These are phyloP conservation scores for Crepidodera aurea DNA, from an alignment of 2,888 invertebrate genomes.

Conservation along the genomic window DNA sequence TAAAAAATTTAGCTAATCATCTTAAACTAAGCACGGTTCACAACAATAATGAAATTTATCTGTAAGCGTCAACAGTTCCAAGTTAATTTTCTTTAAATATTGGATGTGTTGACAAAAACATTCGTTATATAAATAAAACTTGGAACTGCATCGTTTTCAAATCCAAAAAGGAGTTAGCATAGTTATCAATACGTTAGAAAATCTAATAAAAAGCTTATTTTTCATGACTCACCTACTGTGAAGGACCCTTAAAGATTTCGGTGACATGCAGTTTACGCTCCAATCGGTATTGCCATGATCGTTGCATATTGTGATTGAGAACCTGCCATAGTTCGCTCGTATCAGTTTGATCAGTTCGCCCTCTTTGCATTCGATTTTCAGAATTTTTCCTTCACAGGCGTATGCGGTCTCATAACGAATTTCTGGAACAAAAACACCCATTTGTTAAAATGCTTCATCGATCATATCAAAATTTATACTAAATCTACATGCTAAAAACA, in stretches of 20 bases:
- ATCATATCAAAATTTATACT: not conserved
- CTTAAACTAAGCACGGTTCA: too few relatives aligned
- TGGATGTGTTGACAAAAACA: too few relatives aligned
- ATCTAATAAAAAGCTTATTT: not conserved
- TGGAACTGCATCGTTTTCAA: not conserved
- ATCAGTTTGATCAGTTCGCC: constrained; percentile 91
- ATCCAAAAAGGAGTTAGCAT: too few relatives aligned
- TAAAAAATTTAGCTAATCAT: too few relatives aligned
- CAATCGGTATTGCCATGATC: constrained; percentile 96
- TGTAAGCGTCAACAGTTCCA: too few relatives aligned
- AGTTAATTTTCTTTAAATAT: too few relatives aligned
- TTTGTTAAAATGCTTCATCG: not conserved
- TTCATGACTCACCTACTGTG: constrained; percentile 77
- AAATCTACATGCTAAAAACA: too few relatives aligned
- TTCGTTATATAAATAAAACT: not conserved
- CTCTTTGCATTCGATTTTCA: constrained; percentile 87
- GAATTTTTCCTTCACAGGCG: constrained; percentile 91
- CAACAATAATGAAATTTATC: too few relatives aligned
- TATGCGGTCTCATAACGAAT: constrained; percentile 89
- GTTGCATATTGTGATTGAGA: constrained; percentile 95
- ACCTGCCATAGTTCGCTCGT: constrained; percentile 93
- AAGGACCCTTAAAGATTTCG: constrained; percentile 85
- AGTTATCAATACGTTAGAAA: not conserved
- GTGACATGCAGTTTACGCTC: constrained; percentile 96
- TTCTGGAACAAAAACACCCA: constrained; percentile 44